Conservation (phyloP, 2,888 invertebrate species). For the Archaeoteleia sp. region DNA sequence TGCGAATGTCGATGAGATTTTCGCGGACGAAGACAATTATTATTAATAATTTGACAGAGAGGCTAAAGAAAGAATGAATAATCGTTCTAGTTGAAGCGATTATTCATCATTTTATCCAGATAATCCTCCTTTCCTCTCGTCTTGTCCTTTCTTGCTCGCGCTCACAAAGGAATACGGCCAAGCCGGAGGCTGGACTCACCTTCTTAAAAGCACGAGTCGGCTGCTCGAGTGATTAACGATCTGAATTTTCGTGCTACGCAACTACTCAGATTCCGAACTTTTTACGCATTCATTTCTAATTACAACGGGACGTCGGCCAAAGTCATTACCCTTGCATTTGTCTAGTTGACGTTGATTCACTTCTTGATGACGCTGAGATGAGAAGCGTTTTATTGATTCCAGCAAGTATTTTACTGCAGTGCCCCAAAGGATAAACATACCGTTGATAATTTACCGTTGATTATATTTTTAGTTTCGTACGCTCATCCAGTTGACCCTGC, state of each 20-base stretch:
- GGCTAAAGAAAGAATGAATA: conserved; percentile 14
- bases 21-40: conserved; percentile 8
- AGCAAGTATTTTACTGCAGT: too few relatives aligned
- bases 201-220: conserved; percentile 36
- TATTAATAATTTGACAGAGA: conserved; percentile 28
- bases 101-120: conserved; percentile 38
- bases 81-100: conserved; percentile 25
- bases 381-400: too few relatives aligned
- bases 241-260: conserved; percentile 33
- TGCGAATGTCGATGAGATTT: not conserved
- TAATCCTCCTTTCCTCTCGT: conserved; percentile 24
- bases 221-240: conserved; percentile 36
- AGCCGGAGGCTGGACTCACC: conserved; percentile 17
- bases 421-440: too few relatives aligned
- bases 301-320: too few relatives aligned
- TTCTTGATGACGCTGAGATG: too few relatives aligned
- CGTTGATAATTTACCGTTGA: too few relatives aligned
- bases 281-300: conserved; percentile 14
- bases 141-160: conserved; percentile 13
- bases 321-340: too few relatives aligned
- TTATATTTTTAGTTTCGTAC: too few relatives aligned
- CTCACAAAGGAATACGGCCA: conserved; percentile 23
- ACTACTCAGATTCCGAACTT: conserved; percentile 35
- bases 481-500: too few relatives aligned
- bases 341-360: too few relatives aligned